A percentile compares a stretch with the other conserved stretches of the same genome.
Evolutionary conservation across 2,888 invertebrate genomes (phyloP).

Genomic region (Diaphora mendica): DNA sequence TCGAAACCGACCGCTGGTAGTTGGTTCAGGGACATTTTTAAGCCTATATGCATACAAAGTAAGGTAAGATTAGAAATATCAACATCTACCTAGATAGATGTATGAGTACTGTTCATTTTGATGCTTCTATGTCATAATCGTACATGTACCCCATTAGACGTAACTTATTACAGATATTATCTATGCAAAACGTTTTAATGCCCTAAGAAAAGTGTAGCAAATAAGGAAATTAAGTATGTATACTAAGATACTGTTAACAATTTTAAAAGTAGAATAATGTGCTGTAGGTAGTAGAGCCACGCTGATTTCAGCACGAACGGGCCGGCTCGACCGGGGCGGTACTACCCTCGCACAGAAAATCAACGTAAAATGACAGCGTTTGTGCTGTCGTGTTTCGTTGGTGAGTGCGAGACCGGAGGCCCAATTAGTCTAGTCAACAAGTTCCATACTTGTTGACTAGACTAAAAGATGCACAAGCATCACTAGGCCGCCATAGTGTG

Average conservation of each 20-base stretch:
- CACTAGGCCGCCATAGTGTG: too few species aligned
- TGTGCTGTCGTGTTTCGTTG: too few species aligned
- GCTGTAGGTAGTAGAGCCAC: too few species aligned
- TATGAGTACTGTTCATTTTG: conserved; percentile 25
- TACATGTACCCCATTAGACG: background rate
- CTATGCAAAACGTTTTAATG: background rate
- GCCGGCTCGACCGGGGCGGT: too few species aligned
- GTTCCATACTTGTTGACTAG: too few species aligned
- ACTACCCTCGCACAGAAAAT: too few species aligned
- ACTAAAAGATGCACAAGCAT: too few species aligned
- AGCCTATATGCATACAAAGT: conserved; percentile 32
- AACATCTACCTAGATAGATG: conserved; percentile 22
- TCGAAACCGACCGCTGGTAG: conserved; percentile 25
- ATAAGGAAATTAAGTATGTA: background rate
- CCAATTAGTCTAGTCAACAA: too few species aligned
- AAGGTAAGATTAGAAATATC: conserved; percentile 20
- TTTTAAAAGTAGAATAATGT: conserved; percentile 25
- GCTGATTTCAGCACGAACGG: too few species aligned
- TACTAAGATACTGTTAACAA: conserved; percentile 9
- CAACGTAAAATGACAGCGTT: too few species aligned
- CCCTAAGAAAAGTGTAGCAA: background rate
- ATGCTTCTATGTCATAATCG: background rate
- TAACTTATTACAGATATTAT: background rate
- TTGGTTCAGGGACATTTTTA: conserved; percentile 25
- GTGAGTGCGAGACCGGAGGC: too few species aligned